A percentile compares a stretch with the other conserved stretches of the same genome.
Conservation (phyloP, 2,113 vertebrate species). For the Spea bombifrons region DNA sequence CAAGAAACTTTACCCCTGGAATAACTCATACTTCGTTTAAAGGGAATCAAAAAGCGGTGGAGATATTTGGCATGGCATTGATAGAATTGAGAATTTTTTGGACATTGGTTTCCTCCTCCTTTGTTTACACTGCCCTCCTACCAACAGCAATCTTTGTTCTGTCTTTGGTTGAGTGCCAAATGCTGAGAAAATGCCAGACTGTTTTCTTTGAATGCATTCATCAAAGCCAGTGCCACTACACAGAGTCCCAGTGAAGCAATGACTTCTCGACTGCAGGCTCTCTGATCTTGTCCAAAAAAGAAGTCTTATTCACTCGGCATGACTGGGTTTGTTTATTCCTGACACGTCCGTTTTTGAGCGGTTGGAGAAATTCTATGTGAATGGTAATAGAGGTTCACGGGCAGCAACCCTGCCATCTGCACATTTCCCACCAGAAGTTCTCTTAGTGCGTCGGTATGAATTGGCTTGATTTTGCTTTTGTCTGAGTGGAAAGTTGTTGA, state of each 20-base stretch:
- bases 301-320: slow-evolving; percentile 38
- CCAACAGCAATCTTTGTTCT: slow-evolving; percentile 49
- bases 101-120: slow-evolving; percentile 29
- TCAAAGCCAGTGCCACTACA: slow-evolving; percentile 44
- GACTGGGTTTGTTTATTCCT: slow-evolving; percentile 16
- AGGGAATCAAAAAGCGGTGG: not conserved
- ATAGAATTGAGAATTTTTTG: not conserved
- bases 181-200: slow-evolving; percentile 47
- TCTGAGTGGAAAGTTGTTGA: too few relatives aligned
- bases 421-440: too few relatives aligned
- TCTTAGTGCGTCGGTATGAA: too few relatives aligned
- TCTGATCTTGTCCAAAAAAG: slow-evolving; percentile 41
- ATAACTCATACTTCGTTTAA: slow-evolving; percentile 27
- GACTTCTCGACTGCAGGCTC: slow-evolving; percentile 41
- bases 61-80: slow-evolving; percentile 18
- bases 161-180: slow-evolving; percentile 42
- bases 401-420: too few relatives aligned
- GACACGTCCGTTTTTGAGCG: not conserved
- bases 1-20: slow-evolving; percentile 24
- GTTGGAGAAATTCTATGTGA: not conserved
- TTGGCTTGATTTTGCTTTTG: too few relatives aligned
- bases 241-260: slow-evolving; percentile 32
- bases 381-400: not conserved
- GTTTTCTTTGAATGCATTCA: slow-evolving; percentile 54
- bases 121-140: slow-evolving; percentile 40